Evolutionary conservation across 2,113 vertebrate species (phyloP), one percentile per base, ranked within the genome.

Genomic region (Marmota monax): DNA sequence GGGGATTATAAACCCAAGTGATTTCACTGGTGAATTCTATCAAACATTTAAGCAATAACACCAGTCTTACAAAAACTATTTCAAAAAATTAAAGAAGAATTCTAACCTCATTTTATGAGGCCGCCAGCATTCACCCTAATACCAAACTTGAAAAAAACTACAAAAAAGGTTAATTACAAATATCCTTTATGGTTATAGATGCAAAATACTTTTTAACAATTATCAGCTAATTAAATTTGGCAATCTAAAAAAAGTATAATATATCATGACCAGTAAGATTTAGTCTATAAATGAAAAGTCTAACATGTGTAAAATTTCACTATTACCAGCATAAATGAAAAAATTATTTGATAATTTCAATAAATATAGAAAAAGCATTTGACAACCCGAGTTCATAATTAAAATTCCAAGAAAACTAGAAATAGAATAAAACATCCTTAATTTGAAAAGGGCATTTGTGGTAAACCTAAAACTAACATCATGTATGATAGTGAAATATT

Each of bases 41-140:
- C 18, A 88, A 80, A 84, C 37, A 69, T 76, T 93, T 97, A 45
- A 84, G n/a, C 95, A 95, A 79, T 53, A 95, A 76, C 22, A 84
- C 37, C n/a, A 90, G 45, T 90, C 34, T 79, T 95, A 77, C 2
- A 53, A 67, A 84, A 84, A 90, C 18, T 23, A 6, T 84, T 88
- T 73, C 2, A 74, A 97, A 92, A 96, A 82, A 77, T 77, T 65
- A 8, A 37, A 39, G 34, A 84, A 56, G 16, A 39, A 56, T 87
- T 77, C 17, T 74, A 69, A 84, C 34, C 7, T 73, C 10, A 61
- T 90, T 90, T 74, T 77, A 34, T 58, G n/a, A 88, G 27, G 12
- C 23, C 34, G 0, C 45, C 45, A 83, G 42, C 11, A 87, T 56
- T 83, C 42, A 84, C 13, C 20, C 45, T 72, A 95, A 79, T 29